Conservation (phyloP, 2,797 vertebrate species). For the Siniperca obscura region DNA sequence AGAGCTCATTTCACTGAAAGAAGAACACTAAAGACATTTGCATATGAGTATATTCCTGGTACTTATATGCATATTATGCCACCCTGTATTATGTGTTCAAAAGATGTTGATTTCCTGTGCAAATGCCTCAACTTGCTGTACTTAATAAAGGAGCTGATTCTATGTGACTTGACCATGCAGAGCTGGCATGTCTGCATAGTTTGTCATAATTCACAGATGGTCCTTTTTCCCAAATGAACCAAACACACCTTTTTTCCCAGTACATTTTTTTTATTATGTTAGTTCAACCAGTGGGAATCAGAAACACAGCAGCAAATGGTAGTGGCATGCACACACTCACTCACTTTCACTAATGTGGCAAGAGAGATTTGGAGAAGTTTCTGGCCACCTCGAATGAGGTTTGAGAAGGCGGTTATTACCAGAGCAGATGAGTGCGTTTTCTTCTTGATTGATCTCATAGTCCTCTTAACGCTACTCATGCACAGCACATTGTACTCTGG, state of each 20-base stretch:
- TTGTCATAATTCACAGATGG: slow-evolving; percentile 12
- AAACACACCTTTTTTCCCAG: slow-evolving; percentile 35
- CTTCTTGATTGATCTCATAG: slow-evolving; percentile 10
- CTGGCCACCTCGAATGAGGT: not conserved
- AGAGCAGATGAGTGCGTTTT: not conserved
- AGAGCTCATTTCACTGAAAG: slow-evolving; percentile 84
- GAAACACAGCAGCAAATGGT: slow-evolving; percentile 53
- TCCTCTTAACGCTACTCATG: slow-evolving; percentile 26
- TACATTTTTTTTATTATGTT: slow-evolving; percentile 82
- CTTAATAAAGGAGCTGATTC: slow-evolving; percentile 91
- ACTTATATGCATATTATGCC: slow-evolving; percentile 89
- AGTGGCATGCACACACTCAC: slow-evolving; percentile 53
- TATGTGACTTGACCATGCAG: slow-evolving; percentile 81
- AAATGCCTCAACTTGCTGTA: slow-evolving; percentile 92
- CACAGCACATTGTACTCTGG: slow-evolving; percentile 36
- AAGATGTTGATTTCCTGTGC: slow-evolving; percentile 87
- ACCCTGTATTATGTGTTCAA: slow-evolving; percentile 87
- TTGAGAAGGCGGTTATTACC: not conserved
- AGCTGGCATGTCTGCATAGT: slow-evolving; percentile 51
- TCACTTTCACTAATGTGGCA: slow-evolving; percentile 21
- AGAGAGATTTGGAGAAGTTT: slow-evolving; percentile 1
- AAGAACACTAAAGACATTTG: slow-evolving; percentile 88
- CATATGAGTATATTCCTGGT: slow-evolving; percentile 89
- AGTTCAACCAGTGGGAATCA: slow-evolving; percentile 74
- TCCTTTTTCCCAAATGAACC: slow-evolving; percentile 38